Percentiles rank a stretch among this genome's conserved stretches.
Conservation (phyloP, 2,888 invertebrate genomes). For the Trissolcus japonicus region DNA sequence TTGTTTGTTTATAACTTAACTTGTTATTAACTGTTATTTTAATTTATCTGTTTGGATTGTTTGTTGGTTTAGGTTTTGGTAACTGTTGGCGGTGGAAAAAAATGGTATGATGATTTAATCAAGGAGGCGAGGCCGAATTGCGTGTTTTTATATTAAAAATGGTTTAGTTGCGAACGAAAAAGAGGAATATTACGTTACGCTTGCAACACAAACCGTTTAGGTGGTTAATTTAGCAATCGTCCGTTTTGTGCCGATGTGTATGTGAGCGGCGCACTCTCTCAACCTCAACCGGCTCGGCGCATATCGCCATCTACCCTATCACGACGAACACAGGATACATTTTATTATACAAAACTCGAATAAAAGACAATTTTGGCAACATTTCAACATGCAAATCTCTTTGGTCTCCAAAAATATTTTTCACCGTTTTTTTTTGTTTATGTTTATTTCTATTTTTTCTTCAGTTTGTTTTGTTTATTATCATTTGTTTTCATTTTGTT, state of each 20-base stretch:
- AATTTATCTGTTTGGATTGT: too few species aligned
- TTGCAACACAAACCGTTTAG: slow-evolving; percentile 10
- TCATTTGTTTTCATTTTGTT: too few species aligned
- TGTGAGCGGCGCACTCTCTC: slow-evolving; percentile 24
- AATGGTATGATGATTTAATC: too few species aligned
- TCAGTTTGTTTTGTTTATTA: too few species aligned
- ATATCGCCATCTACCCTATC: slow-evolving; percentile 22
- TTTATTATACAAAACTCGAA: slow-evolving; percentile 2
- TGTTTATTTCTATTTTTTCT: too few species aligned
- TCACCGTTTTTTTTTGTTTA: not conserved
- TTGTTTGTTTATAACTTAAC: too few species aligned
- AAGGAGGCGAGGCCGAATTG: too few species aligned
- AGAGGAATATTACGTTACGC: slow-evolving; percentile 1
- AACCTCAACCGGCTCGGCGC: slow-evolving; percentile 19
- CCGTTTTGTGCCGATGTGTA: slow-evolving; percentile 10
- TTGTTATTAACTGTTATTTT: too few species aligned
- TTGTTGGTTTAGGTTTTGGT: too few species aligned
- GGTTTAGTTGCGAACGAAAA: too few species aligned
- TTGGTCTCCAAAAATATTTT: not conserved
- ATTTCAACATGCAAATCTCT: not conserved
- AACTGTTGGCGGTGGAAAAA: too few species aligned
- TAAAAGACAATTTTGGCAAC: not conserved
- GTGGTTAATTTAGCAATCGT: slow-evolving; percentile 22
- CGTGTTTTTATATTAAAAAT: too few species aligned
- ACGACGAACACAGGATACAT: slow-evolving; percentile 14